Percentiles rank a stretch among this genome's conserved stretches.
Evolutionary conservation across 2,888 invertebrate genomes (phyloP).

Genomic region (Cabera pusaria): DNA sequence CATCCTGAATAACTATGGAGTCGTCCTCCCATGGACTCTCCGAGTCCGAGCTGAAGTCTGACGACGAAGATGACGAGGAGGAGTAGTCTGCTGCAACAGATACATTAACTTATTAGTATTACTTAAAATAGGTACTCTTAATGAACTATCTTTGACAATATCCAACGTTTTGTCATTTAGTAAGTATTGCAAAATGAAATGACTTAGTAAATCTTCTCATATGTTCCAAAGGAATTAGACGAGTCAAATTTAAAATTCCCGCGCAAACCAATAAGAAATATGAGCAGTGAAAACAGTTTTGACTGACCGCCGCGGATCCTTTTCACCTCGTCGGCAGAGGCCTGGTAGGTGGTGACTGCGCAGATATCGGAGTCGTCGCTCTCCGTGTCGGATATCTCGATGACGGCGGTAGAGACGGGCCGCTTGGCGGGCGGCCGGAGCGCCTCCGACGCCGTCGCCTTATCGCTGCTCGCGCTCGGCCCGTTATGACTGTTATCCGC

Average conservation of each 20-base stretch:
- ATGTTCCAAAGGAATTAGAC: too few relatives aligned
- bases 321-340: conserved; percentile 76
- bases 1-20: conserved; percentile 60
- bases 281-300: conserved; percentile 23
- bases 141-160: too few relatives aligned
- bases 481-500: conserved; percentile 46
- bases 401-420: conserved; percentile 58
- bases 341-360: conserved; percentile 76
- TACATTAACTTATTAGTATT: conserved; percentile 1
- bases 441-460: conserved; percentile 38
- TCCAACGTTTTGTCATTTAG: too few relatives aligned
- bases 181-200: too few relatives aligned
- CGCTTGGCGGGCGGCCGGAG: conserved; percentile 72
- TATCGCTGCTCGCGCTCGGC: conserved; percentile 38
- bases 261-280: conserved; percentile 44
- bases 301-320: conserved; percentile 72
- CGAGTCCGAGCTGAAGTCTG: conserved; percentile 73
- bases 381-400: conserved; percentile 77
- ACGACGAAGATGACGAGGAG: conserved; percentile 57
- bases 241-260: conserved; percentile 50
- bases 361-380: conserved; percentile 80
- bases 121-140: too few relatives aligned
- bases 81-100: conserved; percentile 63
- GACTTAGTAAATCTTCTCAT: too few relatives aligned
- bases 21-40: conserved; percentile 73